Evolutionary conservation across 2,797 vertebrate species (phyloP).

Genomic region (Sebastes ruberrimus): DNA sequence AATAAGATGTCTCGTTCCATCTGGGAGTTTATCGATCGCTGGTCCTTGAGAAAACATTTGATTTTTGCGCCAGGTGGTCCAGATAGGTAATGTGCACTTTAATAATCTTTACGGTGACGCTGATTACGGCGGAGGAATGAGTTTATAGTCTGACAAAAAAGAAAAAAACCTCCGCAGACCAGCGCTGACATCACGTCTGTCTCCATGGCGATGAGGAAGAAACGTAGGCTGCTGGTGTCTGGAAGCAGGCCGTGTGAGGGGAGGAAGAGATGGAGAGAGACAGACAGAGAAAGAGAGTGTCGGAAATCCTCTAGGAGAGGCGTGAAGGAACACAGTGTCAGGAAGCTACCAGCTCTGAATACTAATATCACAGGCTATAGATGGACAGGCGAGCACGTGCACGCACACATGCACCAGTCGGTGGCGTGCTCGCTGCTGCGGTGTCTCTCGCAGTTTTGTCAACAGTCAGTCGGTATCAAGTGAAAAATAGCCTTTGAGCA

Average conservation of each 20-base stretch:
- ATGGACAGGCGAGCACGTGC: constrained; percentile 37
- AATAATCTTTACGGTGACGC: constrained; percentile 49
- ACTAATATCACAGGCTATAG: constrained; percentile 66
- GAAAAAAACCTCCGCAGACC: constrained; percentile 52
- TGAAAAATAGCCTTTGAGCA: constrained; percentile 74
- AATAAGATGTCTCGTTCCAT: constrained; percentile 47
- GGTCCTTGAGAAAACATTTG: constrained; percentile 24
- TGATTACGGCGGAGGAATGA: constrained; percentile 37
- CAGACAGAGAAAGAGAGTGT: constrained; percentile 62
- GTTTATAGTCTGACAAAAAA: constrained; percentile 46
- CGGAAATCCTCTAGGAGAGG: constrained; percentile 77
- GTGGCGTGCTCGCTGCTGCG: constrained; percentile 4
- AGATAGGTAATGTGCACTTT: constrained; percentile 38
- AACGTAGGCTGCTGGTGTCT: constrained; percentile 76
- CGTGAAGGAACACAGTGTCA: constrained; percentile 77
- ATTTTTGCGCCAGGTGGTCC: constrained; percentile 47
- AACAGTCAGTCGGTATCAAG: constrained; percentile 75
- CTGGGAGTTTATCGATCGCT: constrained; percentile 48
- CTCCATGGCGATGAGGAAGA: constrained; percentile 81
- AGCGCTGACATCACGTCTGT: constrained; percentile 84
- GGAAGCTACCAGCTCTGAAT: constrained; percentile 78
- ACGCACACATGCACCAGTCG: not conserved
- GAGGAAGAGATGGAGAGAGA: constrained; percentile 58
- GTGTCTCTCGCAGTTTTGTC: constrained; percentile 69
- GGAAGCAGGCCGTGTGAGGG: constrained; percentile 49